These are phyloP conservation scores for Thecophora atra DNA, from an alignment of 2,888 invertebrate genomes.

Conservation along the genomic window DNA sequence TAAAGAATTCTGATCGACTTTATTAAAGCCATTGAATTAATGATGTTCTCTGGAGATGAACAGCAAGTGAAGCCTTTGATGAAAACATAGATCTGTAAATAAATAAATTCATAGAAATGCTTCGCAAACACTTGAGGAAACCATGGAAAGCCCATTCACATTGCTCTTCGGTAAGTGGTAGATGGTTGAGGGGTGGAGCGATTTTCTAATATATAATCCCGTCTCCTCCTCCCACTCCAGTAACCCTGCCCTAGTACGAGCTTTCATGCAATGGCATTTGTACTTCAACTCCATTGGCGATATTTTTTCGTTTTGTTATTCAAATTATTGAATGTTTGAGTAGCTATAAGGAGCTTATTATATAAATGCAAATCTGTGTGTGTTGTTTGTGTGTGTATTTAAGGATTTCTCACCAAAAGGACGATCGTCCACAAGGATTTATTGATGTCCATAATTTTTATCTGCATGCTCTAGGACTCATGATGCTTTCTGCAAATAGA, in stretches of 20 bases:
- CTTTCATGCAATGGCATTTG: background rate
- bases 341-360: conserved; percentile 27
- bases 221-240: background rate
- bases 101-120: background rate
- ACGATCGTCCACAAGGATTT: conserved; percentile 55
- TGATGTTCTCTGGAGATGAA: background rate
- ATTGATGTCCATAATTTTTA: conserved; percentile 60
- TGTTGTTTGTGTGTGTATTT: conserved; percentile 15
- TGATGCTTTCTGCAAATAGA: conserved; percentile 55
- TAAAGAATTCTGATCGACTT: no score
- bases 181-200: background rate
- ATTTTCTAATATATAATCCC: background rate
- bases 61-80: background rate
- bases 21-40: background rate
- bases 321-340: conserved; percentile 46
- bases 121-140: background rate
- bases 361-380: conserved; percentile 33
- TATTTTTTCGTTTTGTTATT: conserved; percentile 39
- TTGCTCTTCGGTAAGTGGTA: no score
- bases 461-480: conserved; percentile 63
- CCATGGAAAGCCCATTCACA: conserved; percentile 6
- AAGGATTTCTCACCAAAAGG: conserved; percentile 57
- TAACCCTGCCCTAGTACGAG: background rate
- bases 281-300: conserved; percentile 1
- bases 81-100: background rate